Evolutionary conservation across 2,888 invertebrate species (phyloP).

Genomic region (Trichacis sp.): DNA sequence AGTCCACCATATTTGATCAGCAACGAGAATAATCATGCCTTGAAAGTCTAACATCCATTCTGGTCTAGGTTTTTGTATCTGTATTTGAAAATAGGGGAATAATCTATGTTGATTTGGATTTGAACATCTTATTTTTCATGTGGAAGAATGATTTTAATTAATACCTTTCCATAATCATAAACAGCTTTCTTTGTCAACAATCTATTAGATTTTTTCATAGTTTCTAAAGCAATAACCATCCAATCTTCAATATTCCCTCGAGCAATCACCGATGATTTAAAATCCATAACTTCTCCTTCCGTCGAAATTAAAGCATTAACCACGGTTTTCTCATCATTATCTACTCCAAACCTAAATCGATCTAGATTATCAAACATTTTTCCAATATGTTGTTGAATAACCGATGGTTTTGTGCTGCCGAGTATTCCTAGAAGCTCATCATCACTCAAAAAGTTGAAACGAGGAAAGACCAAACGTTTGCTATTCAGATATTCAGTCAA

Average conservation of each 20-base stretch:
- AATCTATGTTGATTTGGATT: too few relatives aligned
- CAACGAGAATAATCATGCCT: slow-evolving; percentile 87
- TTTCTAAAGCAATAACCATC: slow-evolving; percentile 87
- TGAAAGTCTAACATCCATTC: slow-evolving; percentile 92
- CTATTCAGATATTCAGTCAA: slow-evolving; percentile 90
- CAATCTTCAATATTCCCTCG: slow-evolving; percentile 91
- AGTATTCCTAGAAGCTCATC: slow-evolving; percentile 91
- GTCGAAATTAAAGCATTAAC: slow-evolving; percentile 88
- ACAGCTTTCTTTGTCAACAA: slow-evolving; percentile 89
- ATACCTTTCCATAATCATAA: slow-evolving; percentile 86
- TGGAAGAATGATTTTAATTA: too few relatives aligned
- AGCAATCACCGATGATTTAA: slow-evolving; percentile 77
- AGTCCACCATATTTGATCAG: slow-evolving; percentile 96
- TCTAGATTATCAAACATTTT: slow-evolving; percentile 96
- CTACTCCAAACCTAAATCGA: slow-evolving; percentile 77
- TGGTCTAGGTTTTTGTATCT: slow-evolving; percentile 72
- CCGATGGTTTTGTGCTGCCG: slow-evolving; percentile 85
- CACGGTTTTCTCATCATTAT: slow-evolving; percentile 76
- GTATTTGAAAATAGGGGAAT: too few relatives aligned
- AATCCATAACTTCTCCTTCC: slow-evolving; percentile 90
- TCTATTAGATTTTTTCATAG: slow-evolving; percentile 88
- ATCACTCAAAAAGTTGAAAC: slow-evolving; percentile 95
- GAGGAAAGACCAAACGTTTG: slow-evolving; percentile 87
- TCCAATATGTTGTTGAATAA: slow-evolving; percentile 93
- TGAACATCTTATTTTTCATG: too few relatives aligned